Base-by-base conservation (phyloP, 2,888 invertebrate genomes). In the Boloria selene region DNA sequence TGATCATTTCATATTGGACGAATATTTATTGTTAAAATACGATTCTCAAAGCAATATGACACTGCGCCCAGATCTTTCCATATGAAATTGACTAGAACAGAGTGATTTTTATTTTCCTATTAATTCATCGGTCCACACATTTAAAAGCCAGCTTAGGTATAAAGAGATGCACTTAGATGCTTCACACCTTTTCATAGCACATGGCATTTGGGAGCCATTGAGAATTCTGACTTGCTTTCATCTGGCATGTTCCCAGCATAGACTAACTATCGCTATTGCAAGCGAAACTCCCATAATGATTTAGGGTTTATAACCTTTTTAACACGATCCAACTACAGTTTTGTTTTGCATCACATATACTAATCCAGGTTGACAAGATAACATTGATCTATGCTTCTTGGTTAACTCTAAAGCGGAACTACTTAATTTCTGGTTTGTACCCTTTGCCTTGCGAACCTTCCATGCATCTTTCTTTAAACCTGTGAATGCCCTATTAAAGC, bases 351-450 rank as follows among this genome's bases (percentile, higher is more conserved):
- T 84, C 84, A 75, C 82, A 79, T 79, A 80, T 77, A 80, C 78
- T 31, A 65, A 58, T 51, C 62, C 69, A 71, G 64, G 66, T 67
- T 76, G 72, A 75, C 67, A 70, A 77, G 74, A 73, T 71, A 78
- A 79, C 77, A 86, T 86, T 85, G 86, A 86, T 84, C 83, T 86
- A 78, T 88, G 91, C 92, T 91, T 92, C 92, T 92, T 92, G 92
- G 92, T 91, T 85, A 90, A 92, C 92, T 92, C 92, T 92, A 86
- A 85, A 83, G 92, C 92, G 92, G 91, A 88, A 83, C 80, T 82
- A 79, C 82, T 86, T 56, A 56, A 45, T 88, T 85, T 87, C 80
- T 87, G 90, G 88, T 88, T 87, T 87, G 88, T 88, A 87, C 81
- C 86, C 13, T 45, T 79, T 44, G 81, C 85, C 86, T 88, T 84